Percentiles rank a stretch among this genome's conserved stretches.
These are phyloP conservation scores for Stichopus horrens DNA, from an alignment of 53 echinoderm and acorn worm genomes.

Conservation along the genomic window DNA sequence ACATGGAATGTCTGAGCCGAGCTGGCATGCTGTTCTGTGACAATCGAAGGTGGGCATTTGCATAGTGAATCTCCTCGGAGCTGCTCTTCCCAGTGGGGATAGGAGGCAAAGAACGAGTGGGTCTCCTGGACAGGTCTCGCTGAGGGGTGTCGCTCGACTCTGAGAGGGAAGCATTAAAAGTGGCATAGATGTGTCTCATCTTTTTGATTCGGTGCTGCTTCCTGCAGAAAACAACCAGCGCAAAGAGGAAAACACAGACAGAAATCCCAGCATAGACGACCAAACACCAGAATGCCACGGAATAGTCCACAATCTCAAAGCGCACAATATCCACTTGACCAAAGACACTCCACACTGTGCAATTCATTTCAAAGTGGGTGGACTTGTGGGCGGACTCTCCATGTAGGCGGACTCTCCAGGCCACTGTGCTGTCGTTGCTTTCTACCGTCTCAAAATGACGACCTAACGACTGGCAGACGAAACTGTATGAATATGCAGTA, in stretches of 20 bases:
- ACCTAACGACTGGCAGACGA: neutral
- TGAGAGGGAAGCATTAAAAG: neutral
- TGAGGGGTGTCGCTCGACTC: neutral
- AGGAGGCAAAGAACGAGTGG: neutral
- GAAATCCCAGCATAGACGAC: neutral
- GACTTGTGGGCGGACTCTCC: neutral
- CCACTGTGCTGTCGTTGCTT: neutral
- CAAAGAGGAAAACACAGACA: neutral
- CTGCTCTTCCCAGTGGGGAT: neutral
- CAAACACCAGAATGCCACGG: neutral
- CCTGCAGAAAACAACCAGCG: neutral
- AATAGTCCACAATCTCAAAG: neutral
- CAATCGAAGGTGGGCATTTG: conserved; percentile 8
- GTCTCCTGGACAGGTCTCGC: conserved; percentile 3
- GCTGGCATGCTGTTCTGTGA: conserved; percentile 22
- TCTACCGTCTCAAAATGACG: neutral
- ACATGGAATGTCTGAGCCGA: conserved; percentile 4
- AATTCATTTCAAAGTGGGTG: neutral
- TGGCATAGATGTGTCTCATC: conserved; percentile 20
- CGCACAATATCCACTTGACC: neutral
- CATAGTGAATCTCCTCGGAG: neutral
- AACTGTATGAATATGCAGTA: neutral
- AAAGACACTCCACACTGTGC: neutral
- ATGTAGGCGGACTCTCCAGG: too few relatives aligned
- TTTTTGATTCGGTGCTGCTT: conserved; percentile 2